Evolutionary conservation across 2,113 vertebrate species (phyloP).

Genomic region (Nycticorax nycticorax): DNA sequence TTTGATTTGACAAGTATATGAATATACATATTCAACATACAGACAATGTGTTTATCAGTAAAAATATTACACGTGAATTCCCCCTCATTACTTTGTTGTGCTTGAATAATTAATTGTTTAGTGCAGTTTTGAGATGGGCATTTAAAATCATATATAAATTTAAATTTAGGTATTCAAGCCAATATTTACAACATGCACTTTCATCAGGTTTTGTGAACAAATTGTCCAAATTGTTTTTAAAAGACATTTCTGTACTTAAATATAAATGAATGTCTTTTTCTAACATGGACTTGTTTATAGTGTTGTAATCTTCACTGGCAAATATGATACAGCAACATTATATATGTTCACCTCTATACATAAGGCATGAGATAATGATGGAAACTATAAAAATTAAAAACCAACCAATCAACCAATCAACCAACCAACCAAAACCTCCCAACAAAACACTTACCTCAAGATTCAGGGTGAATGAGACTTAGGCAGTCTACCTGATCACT

Average conservation of each 20-base stretch:
- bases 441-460: accelerated
- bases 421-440: background rate
- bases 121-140: background rate
- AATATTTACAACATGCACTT: background rate
- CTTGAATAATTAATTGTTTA: background rate
- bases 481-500: background rate
- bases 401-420: no score
- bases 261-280: background rate
- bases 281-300: background rate
- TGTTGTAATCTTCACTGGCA: background rate
- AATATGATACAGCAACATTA: background rate
- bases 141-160: background rate
- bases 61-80: background rate
- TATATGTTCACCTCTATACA: background rate
- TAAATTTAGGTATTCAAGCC: background rate
- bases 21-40: background rate
- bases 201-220: background rate
- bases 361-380: background rate
- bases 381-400: background rate
- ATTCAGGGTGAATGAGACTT: background rate
- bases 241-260: background rate
- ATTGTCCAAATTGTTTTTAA: background rate
- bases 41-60: background rate
- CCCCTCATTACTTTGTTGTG: background rate
- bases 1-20: background rate